phyloP scores from a whole-genome alignment of 2,888 invertebrate genomes.

The Scotopteryx bipunctaria region DNA sequence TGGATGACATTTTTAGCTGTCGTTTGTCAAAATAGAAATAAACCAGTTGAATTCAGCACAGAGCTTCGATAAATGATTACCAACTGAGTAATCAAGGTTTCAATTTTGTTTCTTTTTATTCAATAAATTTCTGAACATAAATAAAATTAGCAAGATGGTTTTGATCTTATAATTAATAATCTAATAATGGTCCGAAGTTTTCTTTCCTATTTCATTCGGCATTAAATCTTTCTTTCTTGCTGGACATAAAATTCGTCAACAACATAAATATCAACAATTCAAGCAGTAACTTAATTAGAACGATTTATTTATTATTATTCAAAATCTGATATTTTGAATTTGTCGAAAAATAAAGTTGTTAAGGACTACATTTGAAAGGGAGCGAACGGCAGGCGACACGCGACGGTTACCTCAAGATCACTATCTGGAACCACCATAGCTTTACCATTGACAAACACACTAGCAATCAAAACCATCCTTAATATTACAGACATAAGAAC shows the following conservation, averaged over 20 bases:
- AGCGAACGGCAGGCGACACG: constrained; percentile 59
- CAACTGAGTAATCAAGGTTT: too few relatives aligned
- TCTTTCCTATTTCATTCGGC: too few relatives aligned
- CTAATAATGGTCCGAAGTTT: too few relatives aligned
- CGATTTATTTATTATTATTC: constrained; percentile 57
- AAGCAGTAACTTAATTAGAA: constrained; percentile 54
- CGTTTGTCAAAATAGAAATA: constrained; percentile 25
- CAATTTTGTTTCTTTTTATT: too few relatives aligned
- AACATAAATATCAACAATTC: constrained; percentile 68
- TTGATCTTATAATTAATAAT: too few relatives aligned
- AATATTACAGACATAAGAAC: constrained; percentile 33
- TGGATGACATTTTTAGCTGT: constrained; percentile 48
- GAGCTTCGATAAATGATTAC: not conserved
- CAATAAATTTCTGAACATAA: too few relatives aligned
- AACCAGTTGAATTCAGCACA: constrained; percentile 8
- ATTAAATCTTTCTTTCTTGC: too few relatives aligned
- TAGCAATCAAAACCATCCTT: constrained; percentile 46
- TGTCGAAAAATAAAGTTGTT: constrained; percentile 76
- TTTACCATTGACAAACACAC: constrained; percentile 49
- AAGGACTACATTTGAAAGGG: constrained; percentile 58
- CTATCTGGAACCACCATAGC: constrained; percentile 64
- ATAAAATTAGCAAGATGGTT: too few relatives aligned
- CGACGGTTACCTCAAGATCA: constrained; percentile 62
- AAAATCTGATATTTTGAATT: constrained; percentile 56
- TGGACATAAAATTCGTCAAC: constrained; percentile 39